Conservation (phyloP, 2,888 invertebrate genomes). For the Drosophila atroscutellata region DNA sequence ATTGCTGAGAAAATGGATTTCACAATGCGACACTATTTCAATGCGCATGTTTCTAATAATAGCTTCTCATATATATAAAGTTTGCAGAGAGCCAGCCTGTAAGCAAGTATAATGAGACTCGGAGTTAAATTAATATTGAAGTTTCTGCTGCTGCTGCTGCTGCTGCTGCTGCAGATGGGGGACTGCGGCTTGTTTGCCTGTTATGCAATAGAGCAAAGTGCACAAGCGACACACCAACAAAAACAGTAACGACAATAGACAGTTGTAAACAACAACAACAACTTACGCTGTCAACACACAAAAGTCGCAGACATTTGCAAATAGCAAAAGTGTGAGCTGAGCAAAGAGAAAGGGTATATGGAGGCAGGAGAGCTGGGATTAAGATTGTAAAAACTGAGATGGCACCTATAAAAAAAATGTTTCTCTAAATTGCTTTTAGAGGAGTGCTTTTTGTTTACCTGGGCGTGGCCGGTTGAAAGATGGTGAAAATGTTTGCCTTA, state of each 20-base stretch:
- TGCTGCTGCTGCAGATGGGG: slow-evolving; percentile 14
- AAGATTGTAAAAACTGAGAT: slow-evolving; percentile 12
- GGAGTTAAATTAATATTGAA: slow-evolving; percentile 58
- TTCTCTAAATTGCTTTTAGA: slow-evolving; percentile 3
- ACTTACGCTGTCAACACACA: slow-evolving; percentile 31
- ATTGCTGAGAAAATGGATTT: slow-evolving; percentile 53
- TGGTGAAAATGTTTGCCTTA: slow-evolving; percentile 15
- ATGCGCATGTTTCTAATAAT: slow-evolving; percentile 28
- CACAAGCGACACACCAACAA: slow-evolving; percentile 43
- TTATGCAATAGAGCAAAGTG: slow-evolving; percentile 74
- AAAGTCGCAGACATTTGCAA: slow-evolving; percentile 38
- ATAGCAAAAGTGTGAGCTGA: slow-evolving; percentile 38
- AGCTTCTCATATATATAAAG: background rate
- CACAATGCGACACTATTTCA: slow-evolving; percentile 21
- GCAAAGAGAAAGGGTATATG: slow-evolving; percentile 31
- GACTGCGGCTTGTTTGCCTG: slow-evolving; percentile 38
- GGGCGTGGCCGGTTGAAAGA: slow-evolving; percentile 16
- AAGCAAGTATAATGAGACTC: slow-evolving; percentile 37
- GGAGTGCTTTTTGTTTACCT: background rate
- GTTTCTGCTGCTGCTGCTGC: slow-evolving; percentile 31
- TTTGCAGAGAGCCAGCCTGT: slow-evolving; percentile 12
- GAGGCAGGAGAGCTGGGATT: background rate
- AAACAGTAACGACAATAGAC: slow-evolving; percentile 20
- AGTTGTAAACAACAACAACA: slow-evolving; percentile 41
- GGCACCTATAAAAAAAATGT: slow-evolving; percentile 21